Percentiles rank a stretch among this genome's conserved stretches.
Evolutionary conservation across 2,888 invertebrate genomes (phyloP).

Genomic region (Aethes cnicana): DNA sequence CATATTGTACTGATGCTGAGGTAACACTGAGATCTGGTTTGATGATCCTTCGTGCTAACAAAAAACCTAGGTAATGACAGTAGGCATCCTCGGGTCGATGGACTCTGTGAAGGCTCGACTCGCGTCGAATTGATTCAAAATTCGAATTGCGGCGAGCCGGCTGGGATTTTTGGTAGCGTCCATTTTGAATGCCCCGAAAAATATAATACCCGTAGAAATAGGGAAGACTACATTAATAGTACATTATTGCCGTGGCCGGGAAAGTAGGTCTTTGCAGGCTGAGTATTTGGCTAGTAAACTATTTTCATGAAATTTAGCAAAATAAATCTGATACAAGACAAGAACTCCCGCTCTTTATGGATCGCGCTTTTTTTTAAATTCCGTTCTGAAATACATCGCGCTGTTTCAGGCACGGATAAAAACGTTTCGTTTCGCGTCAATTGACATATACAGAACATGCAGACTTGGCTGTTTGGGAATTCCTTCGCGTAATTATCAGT

Average conservation of each 20-base stretch:
- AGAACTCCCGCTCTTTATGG: too few relatives aligned
- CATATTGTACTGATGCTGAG: conserved; percentile 39
- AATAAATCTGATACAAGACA: too few relatives aligned
- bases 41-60: conserved; percentile 28
- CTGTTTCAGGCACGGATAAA: too few relatives aligned
- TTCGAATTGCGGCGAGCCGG: conserved; percentile 58
- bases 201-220: neutral
- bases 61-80: conserved; percentile 39
- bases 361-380: too few relatives aligned
- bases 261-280: neutral
- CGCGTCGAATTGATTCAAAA: conserved; percentile 68
- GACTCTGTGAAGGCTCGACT: conserved; percentile 42
- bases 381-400: too few relatives aligned
- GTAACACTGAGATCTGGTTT: conserved; percentile 32
- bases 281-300: too few relatives aligned
- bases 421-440: too few relatives aligned
- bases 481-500: too few relatives aligned
- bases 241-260: too few relatives aligned
- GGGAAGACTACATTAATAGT: neutral
- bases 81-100: conserved; percentile 45
- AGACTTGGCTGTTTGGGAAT: too few relatives aligned
- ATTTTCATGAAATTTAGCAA: too few relatives aligned
- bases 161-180: conserved; percentile 21
- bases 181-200: neutral
- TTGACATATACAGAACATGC: too few relatives aligned